Evolutionary conservation across 2,113 vertebrate genomes (phyloP), one percentile per base, ranked within the genome.

Genomic region (Pangasianodon hypophthalmus): DNA sequence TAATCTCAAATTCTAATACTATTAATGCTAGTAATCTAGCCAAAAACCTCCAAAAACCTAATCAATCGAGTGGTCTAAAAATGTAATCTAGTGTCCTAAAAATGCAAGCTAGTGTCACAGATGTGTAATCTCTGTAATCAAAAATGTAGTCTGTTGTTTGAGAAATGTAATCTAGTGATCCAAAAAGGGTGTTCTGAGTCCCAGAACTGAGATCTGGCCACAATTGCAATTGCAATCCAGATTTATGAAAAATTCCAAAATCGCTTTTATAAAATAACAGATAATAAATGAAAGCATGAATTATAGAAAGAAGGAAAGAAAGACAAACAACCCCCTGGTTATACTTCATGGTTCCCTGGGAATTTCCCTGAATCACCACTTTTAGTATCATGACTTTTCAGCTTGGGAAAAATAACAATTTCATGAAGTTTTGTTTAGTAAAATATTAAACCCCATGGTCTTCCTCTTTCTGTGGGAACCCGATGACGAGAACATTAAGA

Each of bases 401-500:
- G 6, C 21, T 37, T 32, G 6, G n/a, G 11, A 6, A 79, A 81
- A 10, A 32, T 3, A 54, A n/a, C 29, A 54, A 32, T 82, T 82
- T 37, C n/a, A 3, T 32, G 8, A 32, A 32, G 50, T 82, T 82
- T 32, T 19, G 50, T 60, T 44, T 84, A 83, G 24, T 62, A 26
- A 84, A 60, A 41, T 11, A 9, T 13, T 24, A 19, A 24, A 44
- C 67, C 64, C n/a, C 11, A 54, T 1, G 1, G 0, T 50, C 14
- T 73, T 29, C 2, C 60, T 50, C 18, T 91, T 89, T 84, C 79
- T 93, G 85, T 89, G 69, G 60, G 48, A 90, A 87, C 71, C 58
- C 48, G 64, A 90, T 77, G 62, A 82, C 0, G 81, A 92, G 79
- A 87, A 92, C 88, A 89, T 90, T 41, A 44, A 52, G 89, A 84